Percentiles rank a stretch among this genome's conserved stretches.
These are phyloP conservation scores for Heterodera filipjevi DNA, from an alignment of 2,888 invertebrate species.

Conservation along the genomic window DNA sequence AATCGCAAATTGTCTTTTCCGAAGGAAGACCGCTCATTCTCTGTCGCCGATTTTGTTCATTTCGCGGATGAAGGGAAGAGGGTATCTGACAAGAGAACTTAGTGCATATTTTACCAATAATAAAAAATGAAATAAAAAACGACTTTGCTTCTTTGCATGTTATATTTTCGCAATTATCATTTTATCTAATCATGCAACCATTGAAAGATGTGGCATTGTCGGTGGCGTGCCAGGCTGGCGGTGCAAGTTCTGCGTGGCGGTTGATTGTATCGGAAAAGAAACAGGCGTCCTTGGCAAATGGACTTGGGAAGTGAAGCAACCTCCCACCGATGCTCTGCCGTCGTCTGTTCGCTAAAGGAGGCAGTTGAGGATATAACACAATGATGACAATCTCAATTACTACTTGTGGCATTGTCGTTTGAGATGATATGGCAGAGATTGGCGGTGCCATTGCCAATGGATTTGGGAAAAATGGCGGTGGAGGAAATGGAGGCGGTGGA, in stretches of 20 bases:
- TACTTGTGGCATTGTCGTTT: neutral
- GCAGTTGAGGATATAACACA: neutral
- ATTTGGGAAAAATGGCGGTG: constrained; percentile 16
- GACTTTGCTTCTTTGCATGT: too few relatives aligned
- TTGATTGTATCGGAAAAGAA: constrained; percentile 15
- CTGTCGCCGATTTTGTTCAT: constrained; percentile 2
- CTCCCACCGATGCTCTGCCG: neutral
- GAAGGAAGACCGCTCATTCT: constrained; percentile 43
- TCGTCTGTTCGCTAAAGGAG: neutral
- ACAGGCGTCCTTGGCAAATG: constrained; percentile 31
- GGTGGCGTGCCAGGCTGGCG: neutral
- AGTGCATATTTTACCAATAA: too few relatives aligned
- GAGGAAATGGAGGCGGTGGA: constrained; percentile 9
- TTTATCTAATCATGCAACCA: neutral
- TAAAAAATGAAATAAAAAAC: too few relatives aligned
- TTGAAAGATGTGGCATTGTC: neutral
- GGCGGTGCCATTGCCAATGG: constrained; percentile 15
- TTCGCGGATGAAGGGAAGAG: constrained; percentile 20
- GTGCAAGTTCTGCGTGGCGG: constrained; percentile 22
- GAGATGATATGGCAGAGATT: neutral
- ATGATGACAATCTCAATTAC: neutral
- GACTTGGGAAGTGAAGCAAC: neutral
- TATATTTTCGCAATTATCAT: too few relatives aligned
- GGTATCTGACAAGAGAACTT: too few relatives aligned
- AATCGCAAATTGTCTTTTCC: constrained; percentile 58